These are phyloP conservation scores for Eustalomyia histrio DNA, from an alignment of 2,888 invertebrate species.

Conservation along the genomic window DNA sequence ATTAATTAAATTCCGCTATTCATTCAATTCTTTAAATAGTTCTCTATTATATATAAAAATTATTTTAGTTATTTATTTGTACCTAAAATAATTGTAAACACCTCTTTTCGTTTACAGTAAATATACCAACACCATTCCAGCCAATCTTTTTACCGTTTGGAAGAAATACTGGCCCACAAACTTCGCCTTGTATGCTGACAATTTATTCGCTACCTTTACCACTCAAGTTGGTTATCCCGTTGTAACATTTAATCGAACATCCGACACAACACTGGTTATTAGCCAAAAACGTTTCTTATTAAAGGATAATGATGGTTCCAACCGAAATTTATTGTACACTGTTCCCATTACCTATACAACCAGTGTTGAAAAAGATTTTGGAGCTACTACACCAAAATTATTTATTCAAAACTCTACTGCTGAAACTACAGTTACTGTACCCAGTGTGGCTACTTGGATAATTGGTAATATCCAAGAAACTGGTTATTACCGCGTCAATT, in stretches of 20 bases:
- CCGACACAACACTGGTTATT: conserved; percentile 66
- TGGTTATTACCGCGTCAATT: conserved; percentile 84
- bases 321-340: conserved; percentile 69
- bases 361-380: conserved; percentile 69
- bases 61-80: too few relatives aligned
- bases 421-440: conserved; percentile 6
- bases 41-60: too few relatives aligned
- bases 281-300: conserved; percentile 76
- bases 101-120: conserved; percentile 63
- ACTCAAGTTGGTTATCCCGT: conserved; percentile 85
- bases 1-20: too few relatives aligned
- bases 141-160: conserved; percentile 80
- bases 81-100: too few relatives aligned
- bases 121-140: conserved; percentile 79
- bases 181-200: conserved; percentile 70
- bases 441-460: conserved; percentile 69
- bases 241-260: conserved; percentile 79
- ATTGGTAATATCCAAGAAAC: conserved; percentile 76
- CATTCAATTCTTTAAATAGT: too few relatives aligned
- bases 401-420: conserved; percentile 62
- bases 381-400: conserved; percentile 69
- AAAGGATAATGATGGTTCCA: conserved; percentile 68
- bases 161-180: conserved; percentile 74
- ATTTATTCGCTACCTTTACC: conserved; percentile 82
- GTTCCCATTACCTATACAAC: conserved; percentile 77